Evolutionary conservation across 2,113 vertebrate genomes (phyloP).

Genomic region (Vicugna pacos): DNA sequence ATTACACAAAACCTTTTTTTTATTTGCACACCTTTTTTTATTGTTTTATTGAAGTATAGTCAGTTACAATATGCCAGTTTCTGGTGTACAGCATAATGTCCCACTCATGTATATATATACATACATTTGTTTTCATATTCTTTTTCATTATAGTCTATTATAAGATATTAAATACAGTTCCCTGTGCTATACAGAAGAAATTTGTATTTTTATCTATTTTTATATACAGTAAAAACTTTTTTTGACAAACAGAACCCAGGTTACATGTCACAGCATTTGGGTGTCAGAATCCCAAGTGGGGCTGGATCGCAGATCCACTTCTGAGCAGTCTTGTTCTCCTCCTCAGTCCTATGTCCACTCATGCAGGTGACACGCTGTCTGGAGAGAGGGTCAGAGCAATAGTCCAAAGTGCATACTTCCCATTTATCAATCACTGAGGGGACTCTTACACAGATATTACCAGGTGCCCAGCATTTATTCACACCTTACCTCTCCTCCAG

Average conservation of each 20-base stretch:
- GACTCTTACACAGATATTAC: neutral
- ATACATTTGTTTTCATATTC: too few species aligned
- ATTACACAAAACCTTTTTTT: too few species aligned
- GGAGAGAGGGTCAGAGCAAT: neutral
- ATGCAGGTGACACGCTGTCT: neutral
- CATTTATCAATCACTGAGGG: neutral
- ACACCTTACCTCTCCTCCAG: neutral
- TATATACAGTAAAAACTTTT: neutral
- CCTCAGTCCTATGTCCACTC: neutral
- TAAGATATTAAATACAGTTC: too few species aligned
- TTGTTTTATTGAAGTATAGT: too few species aligned
- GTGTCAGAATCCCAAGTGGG: neutral
- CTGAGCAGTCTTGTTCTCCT: neutral
- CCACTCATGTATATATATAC: too few species aligned
- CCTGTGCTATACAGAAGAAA: too few species aligned
- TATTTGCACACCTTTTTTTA: too few species aligned
- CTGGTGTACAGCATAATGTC: too few species aligned
- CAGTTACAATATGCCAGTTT: too few species aligned
- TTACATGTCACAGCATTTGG: neutral
- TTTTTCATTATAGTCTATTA: too few species aligned
- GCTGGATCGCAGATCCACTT: neutral
- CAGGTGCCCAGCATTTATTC: neutral
- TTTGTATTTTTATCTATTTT: too few species aligned
- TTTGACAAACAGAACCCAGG: neutral
- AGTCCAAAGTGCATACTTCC: neutral